Percentiles rank a stretch among this genome's conserved stretches.
Evolutionary conservation across 2,113 vertebrate species (phyloP).

Genomic region (Tragelaphus imberbis): DNA sequence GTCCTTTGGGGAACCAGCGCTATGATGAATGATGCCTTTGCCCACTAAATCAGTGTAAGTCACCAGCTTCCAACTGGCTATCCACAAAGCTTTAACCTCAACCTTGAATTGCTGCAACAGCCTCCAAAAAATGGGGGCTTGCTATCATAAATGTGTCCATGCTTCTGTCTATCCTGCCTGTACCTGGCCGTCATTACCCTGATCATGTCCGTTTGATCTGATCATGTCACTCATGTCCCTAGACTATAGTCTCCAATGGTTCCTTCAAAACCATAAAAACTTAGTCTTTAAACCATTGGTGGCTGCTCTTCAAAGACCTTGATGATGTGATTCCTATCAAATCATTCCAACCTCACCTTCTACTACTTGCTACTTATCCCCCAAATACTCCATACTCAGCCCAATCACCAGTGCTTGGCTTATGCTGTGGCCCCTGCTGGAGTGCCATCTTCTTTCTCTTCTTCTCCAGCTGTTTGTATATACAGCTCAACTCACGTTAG

Average conservation of each 20-base stretch:
- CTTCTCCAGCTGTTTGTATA: not conserved
- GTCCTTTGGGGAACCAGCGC: slow-evolving; percentile 5
- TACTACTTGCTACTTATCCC: not conserved
- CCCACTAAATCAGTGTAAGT: slow-evolving; percentile 44
- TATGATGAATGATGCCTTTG: slow-evolving; percentile 43
- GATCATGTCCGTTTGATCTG: not conserved
- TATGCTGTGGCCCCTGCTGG: not conserved
- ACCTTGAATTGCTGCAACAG: not conserved
- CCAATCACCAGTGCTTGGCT: not conserved
- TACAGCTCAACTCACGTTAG: not conserved
- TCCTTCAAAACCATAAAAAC: not conserved
- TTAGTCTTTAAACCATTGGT: not conserved
- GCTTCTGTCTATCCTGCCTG: not conserved
- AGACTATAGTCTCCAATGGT: not conserved
- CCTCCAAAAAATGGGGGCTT: not conserved
- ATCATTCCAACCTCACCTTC: not conserved
- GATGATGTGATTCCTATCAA: not conserved
- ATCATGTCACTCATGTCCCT: not conserved
- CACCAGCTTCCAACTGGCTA: slow-evolving; percentile 11
- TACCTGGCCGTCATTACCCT: not conserved
- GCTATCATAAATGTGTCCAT: not conserved
- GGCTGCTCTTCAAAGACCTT: not conserved
- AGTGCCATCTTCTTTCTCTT: not conserved
- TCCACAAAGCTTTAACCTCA: not conserved
- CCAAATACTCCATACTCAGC: not conserved